Percentiles rank a stretch among this genome's conserved stretches.
Conservation (phyloP, 2,797 vertebrate species). For the Chelon labrosus region DNA sequence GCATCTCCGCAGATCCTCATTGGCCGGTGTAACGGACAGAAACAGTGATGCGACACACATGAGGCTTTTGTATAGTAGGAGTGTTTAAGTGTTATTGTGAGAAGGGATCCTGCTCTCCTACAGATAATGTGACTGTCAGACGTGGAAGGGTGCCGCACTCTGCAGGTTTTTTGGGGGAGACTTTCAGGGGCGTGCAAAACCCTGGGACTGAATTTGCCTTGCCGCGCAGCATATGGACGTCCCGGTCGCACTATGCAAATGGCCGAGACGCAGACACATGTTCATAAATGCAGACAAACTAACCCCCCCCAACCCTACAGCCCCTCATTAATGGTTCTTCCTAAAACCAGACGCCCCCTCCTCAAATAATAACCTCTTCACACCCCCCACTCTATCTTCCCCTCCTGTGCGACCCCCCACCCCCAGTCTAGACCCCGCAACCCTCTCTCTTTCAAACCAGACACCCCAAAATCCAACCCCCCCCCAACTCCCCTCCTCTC, state of each 20-base stretch:
- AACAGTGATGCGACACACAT: constrained; percentile 60
- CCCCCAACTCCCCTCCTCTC: neutral
- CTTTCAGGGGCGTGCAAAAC: neutral
- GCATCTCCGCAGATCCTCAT: constrained; percentile 34
- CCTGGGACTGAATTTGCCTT: constrained; percentile 60
- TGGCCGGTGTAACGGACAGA: constrained; percentile 69
- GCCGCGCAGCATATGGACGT: constrained; percentile 74
- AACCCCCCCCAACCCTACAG: constrained; percentile 35
- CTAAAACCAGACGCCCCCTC: constrained; percentile 75
- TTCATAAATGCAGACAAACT: constrained; percentile 78
- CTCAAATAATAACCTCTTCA: constrained; percentile 80
- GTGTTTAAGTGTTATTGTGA: constrained; percentile 62
- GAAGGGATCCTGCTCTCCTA: constrained; percentile 35
- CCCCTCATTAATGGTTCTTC: constrained; percentile 78
- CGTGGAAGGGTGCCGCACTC: constrained; percentile 13
- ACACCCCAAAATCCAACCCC: constrained; percentile 60
- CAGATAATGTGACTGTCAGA: constrained; percentile 47
- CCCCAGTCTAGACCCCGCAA: constrained; percentile 74
- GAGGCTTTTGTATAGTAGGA: constrained; percentile 46
- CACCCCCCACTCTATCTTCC: constrained; percentile 56
- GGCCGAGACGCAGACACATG: constrained; percentile 71
- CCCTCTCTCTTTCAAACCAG: constrained; percentile 72
- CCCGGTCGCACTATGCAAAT: constrained; percentile 84
- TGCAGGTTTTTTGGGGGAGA: constrained; percentile 1
- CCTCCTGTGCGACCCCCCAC: constrained; percentile 50